phyloP scores from a whole-genome alignment of 2,888 invertebrate species.

The Epicampocera succincta region DNA sequence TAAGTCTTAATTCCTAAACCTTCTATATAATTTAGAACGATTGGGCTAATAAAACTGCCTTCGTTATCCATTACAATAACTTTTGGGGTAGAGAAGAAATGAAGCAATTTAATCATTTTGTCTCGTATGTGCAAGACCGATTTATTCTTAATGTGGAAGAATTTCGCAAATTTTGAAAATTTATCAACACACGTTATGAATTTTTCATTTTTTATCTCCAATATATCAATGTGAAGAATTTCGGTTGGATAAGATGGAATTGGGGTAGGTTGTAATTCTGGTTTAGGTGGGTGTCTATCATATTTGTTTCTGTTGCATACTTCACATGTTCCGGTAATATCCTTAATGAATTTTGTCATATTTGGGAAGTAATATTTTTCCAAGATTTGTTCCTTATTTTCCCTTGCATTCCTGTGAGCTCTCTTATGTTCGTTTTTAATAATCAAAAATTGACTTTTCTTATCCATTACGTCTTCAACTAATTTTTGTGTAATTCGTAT shows the following conservation, averaged over 20 bases:
- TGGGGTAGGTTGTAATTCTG: conserved; percentile 35
- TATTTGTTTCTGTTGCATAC: not conserved
- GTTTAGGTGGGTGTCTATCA: conserved; percentile 21
- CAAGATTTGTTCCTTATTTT: not conserved
- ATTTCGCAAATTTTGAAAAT: conserved; percentile 24
- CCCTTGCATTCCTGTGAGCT: not conserved
- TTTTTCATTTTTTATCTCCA: conserved; percentile 10
- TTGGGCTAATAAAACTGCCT: conserved; percentile 20
- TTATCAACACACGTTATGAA: conserved; percentile 20
- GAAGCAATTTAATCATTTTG: conserved; percentile 23
- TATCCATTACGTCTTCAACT: not conserved
- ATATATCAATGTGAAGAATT: conserved; percentile 38
- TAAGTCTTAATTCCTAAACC: conserved; percentile 10
- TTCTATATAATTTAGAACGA: conserved; percentile 8
- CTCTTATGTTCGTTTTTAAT: not conserved
- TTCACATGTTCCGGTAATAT: not conserved
- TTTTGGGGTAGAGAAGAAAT: conserved; percentile 20
- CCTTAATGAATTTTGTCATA: not conserved
- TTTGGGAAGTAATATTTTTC: conserved; percentile 1
- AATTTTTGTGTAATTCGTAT: conserved; percentile 12
- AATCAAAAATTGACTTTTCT: not conserved
- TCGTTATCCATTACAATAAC: conserved; percentile 25
- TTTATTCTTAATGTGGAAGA: conserved; percentile 27
- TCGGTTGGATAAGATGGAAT: conserved; percentile 32
- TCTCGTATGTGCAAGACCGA: conserved; percentile 12